Evolutionary conservation across 2,113 vertebrate genomes (phyloP).

Genomic region (Oryzias melastigma): DNA sequence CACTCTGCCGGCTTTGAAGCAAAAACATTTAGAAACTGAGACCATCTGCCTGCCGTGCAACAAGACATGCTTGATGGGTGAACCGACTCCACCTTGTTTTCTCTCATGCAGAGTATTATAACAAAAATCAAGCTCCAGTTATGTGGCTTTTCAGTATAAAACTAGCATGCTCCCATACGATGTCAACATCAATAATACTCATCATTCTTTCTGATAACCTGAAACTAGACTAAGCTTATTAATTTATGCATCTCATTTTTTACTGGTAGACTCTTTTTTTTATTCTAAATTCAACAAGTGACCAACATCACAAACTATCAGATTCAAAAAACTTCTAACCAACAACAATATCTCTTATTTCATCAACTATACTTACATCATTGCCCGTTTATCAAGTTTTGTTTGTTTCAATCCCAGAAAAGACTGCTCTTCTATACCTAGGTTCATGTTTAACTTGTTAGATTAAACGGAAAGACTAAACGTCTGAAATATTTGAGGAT

Average conservation of each 20-base stretch:
- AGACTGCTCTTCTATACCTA: conserved; percentile 21
- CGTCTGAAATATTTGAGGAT: conserved; percentile 22
- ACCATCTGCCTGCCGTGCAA: conserved; percentile 20
- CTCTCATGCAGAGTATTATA: conserved; percentile 31
- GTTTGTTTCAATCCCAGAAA: background rate
- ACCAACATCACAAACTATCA: no score
- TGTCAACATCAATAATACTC: no score
- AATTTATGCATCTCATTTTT: no score
- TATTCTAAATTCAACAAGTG: no score
- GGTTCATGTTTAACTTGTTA: conserved; percentile 32
- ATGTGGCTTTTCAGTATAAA: no score
- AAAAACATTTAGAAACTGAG: conserved; percentile 13
- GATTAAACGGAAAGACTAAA: conserved; percentile 17
- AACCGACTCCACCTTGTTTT: conserved; percentile 19
- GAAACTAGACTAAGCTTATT: no score
- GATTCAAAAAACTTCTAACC: no score
- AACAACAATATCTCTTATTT: no score
- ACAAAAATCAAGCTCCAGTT: conserved; percentile 3
- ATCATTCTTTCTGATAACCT: no score
- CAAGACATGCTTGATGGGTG: conserved; percentile 22
- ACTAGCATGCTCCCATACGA: no score
- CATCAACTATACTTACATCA: no score
- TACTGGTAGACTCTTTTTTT: no score
- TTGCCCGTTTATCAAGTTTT: background rate
- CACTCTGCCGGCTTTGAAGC: conserved; percentile 6